Evolutionary conservation across 2,888 invertebrate species (phyloP), one percentile per base, ranked within the genome.

Genomic region (Drosophila cognata): DNA sequence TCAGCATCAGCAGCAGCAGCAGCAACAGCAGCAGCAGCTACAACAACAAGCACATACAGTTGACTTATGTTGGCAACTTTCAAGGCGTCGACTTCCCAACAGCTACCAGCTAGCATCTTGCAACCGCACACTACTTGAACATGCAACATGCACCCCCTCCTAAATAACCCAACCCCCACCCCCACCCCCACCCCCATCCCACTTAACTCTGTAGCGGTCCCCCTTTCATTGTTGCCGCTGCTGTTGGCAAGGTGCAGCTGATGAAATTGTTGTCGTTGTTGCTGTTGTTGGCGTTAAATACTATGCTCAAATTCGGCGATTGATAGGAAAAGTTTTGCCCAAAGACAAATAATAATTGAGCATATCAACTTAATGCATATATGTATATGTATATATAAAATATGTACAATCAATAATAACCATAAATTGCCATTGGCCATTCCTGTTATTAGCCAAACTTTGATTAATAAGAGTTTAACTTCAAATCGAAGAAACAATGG

Each of bases 11-110:
- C 59, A 38, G 0, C 21, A 65, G 43, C 43, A 65, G 0, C 60
- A 56, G 5, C 21, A 11, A 10, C 41, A 41, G 2, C 41, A 11
- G 3, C 74, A 71, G n/a, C 11, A 11, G 3, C 74, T 69, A 28
- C 70, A 68, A 11, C 68, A 60, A 52, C 66, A 65, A 68, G 66
- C 87, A 87, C 74, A 81, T 77, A 89, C 81, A 77, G 90, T 82
- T 90, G 84, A 89, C 90, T 89, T 84, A 81, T 83, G 87, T 90
- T 73, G 68, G 71, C 81, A 77, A 71, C 63, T 71, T 71, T 77
- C 71, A 81, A 77, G 77, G 81, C 77, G 81, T 81, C 81, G 65
- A 55, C 77, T 64, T 60, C 65, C 72, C 81, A 64, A 64, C 62
- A 66, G 66, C 74, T 57, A 70, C 52, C 65, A 55, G 51, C 61